These are phyloP conservation scores for Gymnothorax reevesii DNA, from an alignment of 2,797 vertebrate species.

Conservation along the genomic window DNA sequence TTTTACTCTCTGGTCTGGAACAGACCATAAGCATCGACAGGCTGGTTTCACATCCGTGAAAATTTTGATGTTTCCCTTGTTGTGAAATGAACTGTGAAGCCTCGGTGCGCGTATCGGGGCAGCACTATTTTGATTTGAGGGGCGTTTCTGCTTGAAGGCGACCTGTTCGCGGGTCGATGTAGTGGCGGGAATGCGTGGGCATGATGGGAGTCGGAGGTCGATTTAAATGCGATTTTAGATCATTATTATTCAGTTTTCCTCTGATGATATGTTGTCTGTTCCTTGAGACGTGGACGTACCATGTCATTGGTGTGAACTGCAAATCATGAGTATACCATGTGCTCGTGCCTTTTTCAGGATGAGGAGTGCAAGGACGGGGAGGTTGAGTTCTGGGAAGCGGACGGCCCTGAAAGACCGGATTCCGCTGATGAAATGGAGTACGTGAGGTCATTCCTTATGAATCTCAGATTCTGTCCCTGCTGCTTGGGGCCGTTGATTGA, in stretches of 20 bases:
- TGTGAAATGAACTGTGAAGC: neutral
- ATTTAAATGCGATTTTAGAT: neutral
- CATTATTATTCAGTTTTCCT: neutral
- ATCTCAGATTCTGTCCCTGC: neutral
- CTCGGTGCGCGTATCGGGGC: neutral
- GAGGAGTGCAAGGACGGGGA: slow-evolving; percentile 36
- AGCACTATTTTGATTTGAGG: neutral
- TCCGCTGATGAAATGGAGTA: slow-evolving; percentile 15
- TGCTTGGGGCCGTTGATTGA: too few species aligned
- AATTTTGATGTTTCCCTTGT: neutral
- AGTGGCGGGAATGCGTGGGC: neutral
- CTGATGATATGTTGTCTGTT: neutral
- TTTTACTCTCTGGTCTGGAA: neutral
- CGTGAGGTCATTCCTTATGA: neutral
- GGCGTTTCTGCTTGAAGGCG: neutral
- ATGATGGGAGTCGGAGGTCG: neutral
- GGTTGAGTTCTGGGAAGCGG: slow-evolving; percentile 22
- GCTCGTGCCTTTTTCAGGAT: slow-evolving; percentile 25
- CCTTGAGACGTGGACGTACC: neutral
- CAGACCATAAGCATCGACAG: neutral
- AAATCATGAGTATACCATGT: neutral
- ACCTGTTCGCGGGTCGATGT: neutral
- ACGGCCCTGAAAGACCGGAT: neutral
- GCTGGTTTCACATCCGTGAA: neutral
- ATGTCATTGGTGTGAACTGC: neutral